Evolutionary conservation across 2,113 vertebrate genomes (phyloP), one percentile per base, ranked within the genome.

Genomic region (Sinocyclocheilus rhinocerous): DNA sequence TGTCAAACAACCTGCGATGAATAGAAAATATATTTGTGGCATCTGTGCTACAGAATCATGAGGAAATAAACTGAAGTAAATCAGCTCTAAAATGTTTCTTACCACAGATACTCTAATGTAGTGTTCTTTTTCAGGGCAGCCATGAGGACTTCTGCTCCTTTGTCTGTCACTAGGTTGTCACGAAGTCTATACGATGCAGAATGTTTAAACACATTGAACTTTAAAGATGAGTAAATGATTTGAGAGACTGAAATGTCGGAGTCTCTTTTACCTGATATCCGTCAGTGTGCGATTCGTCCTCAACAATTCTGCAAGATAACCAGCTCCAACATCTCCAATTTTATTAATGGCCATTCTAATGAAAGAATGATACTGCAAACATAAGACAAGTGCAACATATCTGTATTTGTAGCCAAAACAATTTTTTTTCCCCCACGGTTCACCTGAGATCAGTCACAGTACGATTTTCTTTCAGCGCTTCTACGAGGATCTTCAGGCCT

Each of bases 291-390:
- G 63, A 82, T 92, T 91, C 6, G 76, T 87, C 76, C 42, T 88
- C 80, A 92, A 50, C 20, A 92, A 39, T 13, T 92, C 89, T 5
- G 91, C 91, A 72, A 92, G 87, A 75, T 59, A 63, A 22, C 81
- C 82, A 6, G 86, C 91, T 48, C 91, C 91, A 39, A 26, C 39
- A 26, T 91, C 91, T 26, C 88, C 89, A 79, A 92, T 91, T 22
- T 76, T 57, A 85, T 92, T 92, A 63, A 92, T 92, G 61, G 91
- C 91, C 90, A 92, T 90, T 85, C 91, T 92, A 76, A 8, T 12
- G 15, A 78, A 77, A 33, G 2, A 78, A 76, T 20, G 4, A 52
- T 15, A 55, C 29, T 63, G n/a, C 11, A 26, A 78, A 29, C 4
- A 39, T 12, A 24, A 36, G 24, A 22, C 13, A 59, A 11, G 50